phyloP scores from a whole-genome alignment of 2,888 invertebrate genomes.

The Pyrocoelia pectoralis region DNA sequence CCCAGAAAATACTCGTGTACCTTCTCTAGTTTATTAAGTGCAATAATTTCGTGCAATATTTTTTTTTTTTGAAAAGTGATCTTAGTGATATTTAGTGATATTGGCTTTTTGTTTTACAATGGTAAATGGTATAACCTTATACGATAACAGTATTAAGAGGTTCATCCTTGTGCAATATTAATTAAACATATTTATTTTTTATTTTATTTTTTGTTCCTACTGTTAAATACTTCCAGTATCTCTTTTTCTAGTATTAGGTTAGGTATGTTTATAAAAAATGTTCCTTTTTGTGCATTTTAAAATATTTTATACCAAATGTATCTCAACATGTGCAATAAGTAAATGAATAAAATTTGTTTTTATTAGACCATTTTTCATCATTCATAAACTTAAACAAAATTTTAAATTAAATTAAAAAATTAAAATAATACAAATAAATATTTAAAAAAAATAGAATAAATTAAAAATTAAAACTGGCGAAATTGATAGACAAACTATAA shows the following conservation, averaged over 20 bases:
- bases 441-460: too few species aligned
- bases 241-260: neutral
- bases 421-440: too few species aligned
- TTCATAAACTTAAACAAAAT: too few species aligned
- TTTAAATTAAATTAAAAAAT: too few species aligned
- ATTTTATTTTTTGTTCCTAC: neutral
- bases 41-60: constrained; percentile 8
- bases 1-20: constrained; percentile 20
- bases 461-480: too few species aligned
- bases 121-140: neutral
- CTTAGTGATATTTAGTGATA: constrained; percentile 9
- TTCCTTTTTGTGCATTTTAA: constrained; percentile 8
- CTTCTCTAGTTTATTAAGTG: constrained; percentile 21
- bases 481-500: too few species aligned
- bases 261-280: neutral
- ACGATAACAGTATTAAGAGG: constrained; percentile 9
- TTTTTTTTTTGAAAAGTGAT: neutral
- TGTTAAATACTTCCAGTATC: neutral
- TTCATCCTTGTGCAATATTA: neutral
- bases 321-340: constrained; percentile 11
- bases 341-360: constrained; percentile 12
- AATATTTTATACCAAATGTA: constrained; percentile 12
- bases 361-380: neutral
- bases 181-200: neutral
- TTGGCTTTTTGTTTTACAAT: neutral